Percentiles rank a stretch among this genome's conserved stretches.
Evolutionary conservation across 2,888 invertebrate species (phyloP).

Genomic region (Macroteleia sp.): DNA sequence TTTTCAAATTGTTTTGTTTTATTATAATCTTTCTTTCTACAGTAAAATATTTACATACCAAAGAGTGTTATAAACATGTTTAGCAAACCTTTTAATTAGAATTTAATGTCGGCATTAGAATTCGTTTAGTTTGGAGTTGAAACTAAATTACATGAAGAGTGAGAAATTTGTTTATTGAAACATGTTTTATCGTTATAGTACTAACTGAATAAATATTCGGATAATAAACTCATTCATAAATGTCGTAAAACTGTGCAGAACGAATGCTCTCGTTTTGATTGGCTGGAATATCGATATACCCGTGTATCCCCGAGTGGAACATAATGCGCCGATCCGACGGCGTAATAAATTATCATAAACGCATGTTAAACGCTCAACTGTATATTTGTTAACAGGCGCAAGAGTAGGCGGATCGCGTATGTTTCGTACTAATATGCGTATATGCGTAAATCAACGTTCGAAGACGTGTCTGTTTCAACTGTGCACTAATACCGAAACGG

Average conservation of each 20-base stretch:
- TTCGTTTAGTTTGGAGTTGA: no score
- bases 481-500: constrained; percentile 53
- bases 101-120: no score
- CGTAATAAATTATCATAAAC: constrained; percentile 80
- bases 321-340: constrained; percentile 71
- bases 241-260: constrained; percentile 37
- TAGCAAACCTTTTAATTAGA: no score
- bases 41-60: no score
- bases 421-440: constrained; percentile 63
- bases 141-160: no score
- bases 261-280: constrained; percentile 67
- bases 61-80: no score
- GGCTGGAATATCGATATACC: constrained; percentile 71
- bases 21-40: no score
- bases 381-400: constrained; percentile 80
- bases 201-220: constrained; percentile 3
- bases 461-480: constrained; percentile 60
- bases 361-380: constrained; percentile 76
- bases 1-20: no score
- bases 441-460: constrained; percentile 60
- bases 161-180: not conserved
- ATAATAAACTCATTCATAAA: constrained; percentile 55
- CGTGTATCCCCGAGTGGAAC: constrained; percentile 70
- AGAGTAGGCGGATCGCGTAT: constrained; percentile 75
- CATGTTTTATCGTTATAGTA: not conserved